Evolutionary conservation across 2,888 invertebrate species (phyloP), one percentile per base, ranked within the genome.

Genomic region (Melieria crassipennis): DNA sequence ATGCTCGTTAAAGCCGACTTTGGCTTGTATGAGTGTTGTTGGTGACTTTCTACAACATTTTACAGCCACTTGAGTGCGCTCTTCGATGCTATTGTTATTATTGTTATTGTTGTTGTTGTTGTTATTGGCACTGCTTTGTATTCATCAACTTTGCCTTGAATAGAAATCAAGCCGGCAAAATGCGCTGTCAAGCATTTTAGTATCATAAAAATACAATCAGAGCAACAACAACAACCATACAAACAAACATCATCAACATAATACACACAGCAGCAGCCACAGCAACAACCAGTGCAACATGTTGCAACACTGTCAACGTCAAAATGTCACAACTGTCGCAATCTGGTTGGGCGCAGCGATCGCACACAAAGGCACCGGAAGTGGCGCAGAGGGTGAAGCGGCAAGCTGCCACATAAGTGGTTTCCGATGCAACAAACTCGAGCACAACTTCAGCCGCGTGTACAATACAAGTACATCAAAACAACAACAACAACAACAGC

Each of bases 401-500:
- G 16, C 7, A 57, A 16, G 57, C 60, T 67, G 67, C 52, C 67
- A 52, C 60, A 61, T 67, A 67, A 67, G 67, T 67, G 67, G 67
- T 67, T 67, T 67, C 67, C 67, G 67, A 67, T 67, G 67, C 67
- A 67, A 60, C 67, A 67, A 61, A 61, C 67, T 67, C 52, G 61
- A 60, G 50, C 60, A 67, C 30, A 30, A 30, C 30, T 30, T 30
- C 30, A 30, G 30, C 30, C 1, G 30, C 30, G 3, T 30, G 30
- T 30, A 30, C 30, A 30, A 30, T 30, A 61, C 67, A 52, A 48
- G 43, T 58, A 48, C 57, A 16, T 43, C 16, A 13, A 16, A 46
- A 9, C 43, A 10, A 5, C 52, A 64, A 61, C 64, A 55, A 11
- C 42, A 55, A 43, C n/a, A 50, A n/a, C 5, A 2, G 13, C 7